Percentiles rank a stretch among this genome's conserved stretches.
These are phyloP conservation scores for Rhabdophis nuchalis DNA, from an alignment of 2,797 vertebrate genomes.

Conservation along the genomic window DNA sequence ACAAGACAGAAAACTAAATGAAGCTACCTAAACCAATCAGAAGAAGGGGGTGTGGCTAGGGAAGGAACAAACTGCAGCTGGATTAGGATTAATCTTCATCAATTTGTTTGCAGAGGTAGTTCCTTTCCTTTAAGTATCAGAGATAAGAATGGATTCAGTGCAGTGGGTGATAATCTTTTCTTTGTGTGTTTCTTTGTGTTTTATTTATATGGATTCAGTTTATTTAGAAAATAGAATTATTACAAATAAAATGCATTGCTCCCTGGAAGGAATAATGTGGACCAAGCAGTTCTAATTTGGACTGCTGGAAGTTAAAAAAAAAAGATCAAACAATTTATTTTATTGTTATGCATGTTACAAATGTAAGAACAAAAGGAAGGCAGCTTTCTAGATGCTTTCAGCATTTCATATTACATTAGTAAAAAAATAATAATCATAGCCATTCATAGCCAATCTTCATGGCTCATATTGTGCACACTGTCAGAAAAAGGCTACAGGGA, in stretches of 20 bases:
- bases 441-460: too few species aligned
- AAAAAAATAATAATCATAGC: neutral
- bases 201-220: neutral
- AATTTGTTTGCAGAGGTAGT: neutral
- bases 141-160: neutral
- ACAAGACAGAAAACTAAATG: neutral
- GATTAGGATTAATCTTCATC: neutral
- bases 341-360: neutral
- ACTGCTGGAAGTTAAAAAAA: neutral
- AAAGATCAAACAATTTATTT: neutral
- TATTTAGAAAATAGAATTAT: neutral
- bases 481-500: neutral
- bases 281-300: neutral
- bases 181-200: neutral
- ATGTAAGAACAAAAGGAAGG: neutral
- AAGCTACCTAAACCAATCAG: neutral
- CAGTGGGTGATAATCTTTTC: neutral
- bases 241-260: neutral
- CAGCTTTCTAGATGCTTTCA: neutral
- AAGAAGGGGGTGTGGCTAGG: neutral
- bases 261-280: neutral
- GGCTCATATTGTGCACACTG: neutral
- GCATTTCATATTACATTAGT: neutral
- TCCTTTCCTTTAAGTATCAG: neutral
- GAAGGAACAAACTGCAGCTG: neutral